These are phyloP conservation scores for Indri indri DNA, from an alignment of 2,113 vertebrate genomes.

Conservation along the genomic window DNA sequence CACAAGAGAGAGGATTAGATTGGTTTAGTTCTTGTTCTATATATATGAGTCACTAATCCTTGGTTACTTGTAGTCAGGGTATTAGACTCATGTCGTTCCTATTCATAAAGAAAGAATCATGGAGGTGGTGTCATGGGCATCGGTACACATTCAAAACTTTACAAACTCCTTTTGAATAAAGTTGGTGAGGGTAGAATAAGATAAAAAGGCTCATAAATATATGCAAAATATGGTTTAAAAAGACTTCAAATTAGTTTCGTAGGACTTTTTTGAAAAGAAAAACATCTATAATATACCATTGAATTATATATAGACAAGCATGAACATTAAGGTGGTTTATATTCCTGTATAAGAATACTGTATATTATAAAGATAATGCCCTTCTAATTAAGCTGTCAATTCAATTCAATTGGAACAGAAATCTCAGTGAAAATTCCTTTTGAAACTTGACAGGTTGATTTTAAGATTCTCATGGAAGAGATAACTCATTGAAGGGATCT, in stretches of 20 bases:
- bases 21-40: neutral
- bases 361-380: neutral
- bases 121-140: neutral
- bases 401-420: neutral
- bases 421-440: neutral
- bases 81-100: neutral
- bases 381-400: neutral
- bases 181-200: neutral
- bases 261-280: neutral
- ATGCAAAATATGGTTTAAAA: neutral
- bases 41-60: neutral
- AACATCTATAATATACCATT: neutral
- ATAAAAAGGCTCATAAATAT: neutral
- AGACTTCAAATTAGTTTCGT: neutral
- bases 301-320: neutral
- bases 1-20: neutral
- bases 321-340: neutral
- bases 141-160: neutral
- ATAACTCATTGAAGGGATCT: neutral
- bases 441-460: neutral
- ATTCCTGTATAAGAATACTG: neutral
- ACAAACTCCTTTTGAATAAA: neutral
- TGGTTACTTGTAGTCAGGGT: neutral
- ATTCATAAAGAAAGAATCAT: neutral
- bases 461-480: neutral